Evolutionary conservation across 2,888 invertebrate species (phyloP).

Genomic region (Eupithecia centaureata): DNA sequence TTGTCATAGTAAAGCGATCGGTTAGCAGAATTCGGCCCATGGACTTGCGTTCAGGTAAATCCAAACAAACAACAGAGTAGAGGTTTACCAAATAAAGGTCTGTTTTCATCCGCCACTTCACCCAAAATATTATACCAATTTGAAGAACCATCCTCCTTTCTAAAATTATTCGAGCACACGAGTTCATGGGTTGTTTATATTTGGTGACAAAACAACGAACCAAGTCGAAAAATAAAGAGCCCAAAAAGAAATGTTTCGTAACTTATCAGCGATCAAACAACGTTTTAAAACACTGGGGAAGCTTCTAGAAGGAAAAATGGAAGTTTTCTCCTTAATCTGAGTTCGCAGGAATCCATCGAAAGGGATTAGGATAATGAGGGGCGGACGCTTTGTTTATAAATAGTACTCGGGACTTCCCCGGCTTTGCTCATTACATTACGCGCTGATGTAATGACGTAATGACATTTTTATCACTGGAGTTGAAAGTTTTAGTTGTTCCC

Average conservation of each 20-base stretch:
- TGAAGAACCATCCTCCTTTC: background rate
- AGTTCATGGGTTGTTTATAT: slow-evolving; percentile 6
- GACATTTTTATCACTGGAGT: slow-evolving; percentile 32
- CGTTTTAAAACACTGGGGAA: slow-evolving; percentile 50
- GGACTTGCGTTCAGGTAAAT: background rate
- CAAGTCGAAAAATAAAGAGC: slow-evolving; percentile 33
- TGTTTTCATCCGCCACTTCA: background rate
- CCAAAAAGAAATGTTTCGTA: slow-evolving; percentile 49
- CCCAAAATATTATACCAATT: background rate
- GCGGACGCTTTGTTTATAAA: slow-evolving; percentile 48
- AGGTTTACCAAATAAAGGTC: background rate
- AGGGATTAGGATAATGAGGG: slow-evolving; percentile 53
- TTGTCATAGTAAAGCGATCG: no score
- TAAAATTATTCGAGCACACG: background rate
- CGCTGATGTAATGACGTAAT: slow-evolving; percentile 32
- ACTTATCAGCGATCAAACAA: slow-evolving; percentile 53
- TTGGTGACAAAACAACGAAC: slow-evolving; percentile 21
- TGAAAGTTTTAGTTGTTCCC: slow-evolving; percentile 21
- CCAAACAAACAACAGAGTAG: background rate
- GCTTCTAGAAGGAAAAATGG: slow-evolving; percentile 47
- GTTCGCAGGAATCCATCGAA: slow-evolving; percentile 47
- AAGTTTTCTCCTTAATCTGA: slow-evolving; percentile 46
- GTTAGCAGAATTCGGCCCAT: no score
- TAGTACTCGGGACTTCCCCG: slow-evolving; percentile 41
- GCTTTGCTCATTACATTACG: slow-evolving; percentile 34